Base-by-base conservation (phyloP, 35 echinoderm and acorn worm genomes). In the Heliocidaris tuberculata region DNA sequence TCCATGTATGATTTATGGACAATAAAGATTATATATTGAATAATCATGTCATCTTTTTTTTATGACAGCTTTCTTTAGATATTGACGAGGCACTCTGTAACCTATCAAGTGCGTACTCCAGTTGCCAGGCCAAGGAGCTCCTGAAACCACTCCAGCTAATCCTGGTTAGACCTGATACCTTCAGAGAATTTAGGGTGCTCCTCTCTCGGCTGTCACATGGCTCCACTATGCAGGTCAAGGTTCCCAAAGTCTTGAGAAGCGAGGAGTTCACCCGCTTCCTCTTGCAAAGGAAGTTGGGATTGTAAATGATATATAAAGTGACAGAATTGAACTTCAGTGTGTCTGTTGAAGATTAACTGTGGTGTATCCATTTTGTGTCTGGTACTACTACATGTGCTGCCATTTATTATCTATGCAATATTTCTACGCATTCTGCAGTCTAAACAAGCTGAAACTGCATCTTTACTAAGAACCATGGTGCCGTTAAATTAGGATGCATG, bases 161-260 rank as follows among this genome's bases (percentile, higher is more conserved):
- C 15, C 87, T 89, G 4, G 87, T 89, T 89, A 48, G 31, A 47
- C 87, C 31, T 0, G 47, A 89, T 13, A 48, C 87, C 7, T 89
- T 89, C 47, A 48, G 87, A 47, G 31, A 89, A 15, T 48, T 89
- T 89, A 32, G 87, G 12, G 12, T 24, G 6, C 47, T 89, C 32
- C 31, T 89, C 87, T 32, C 87, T 5, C 15, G 5, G 17, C 31
- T 2, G 19, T 89, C 87, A 13, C 7, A 89, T 21, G 87, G 31
- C 12, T 89, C 87, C 7, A 89, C 87, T 7, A 89, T 89, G 87
- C 87, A 89, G 32, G 47, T 89, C 31, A 89, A 89, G 47, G 87
- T 89, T 3, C 87, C 87, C 31, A 89, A 89, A 48, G 87, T 89
- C 4, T 89, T 89, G 87, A 32, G 87, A 89, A 89, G 7, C 24